These are phyloP conservation scores for Lepas anatifera DNA, from an alignment of 2,888 invertebrate genomes.

Conservation along the genomic window DNA sequence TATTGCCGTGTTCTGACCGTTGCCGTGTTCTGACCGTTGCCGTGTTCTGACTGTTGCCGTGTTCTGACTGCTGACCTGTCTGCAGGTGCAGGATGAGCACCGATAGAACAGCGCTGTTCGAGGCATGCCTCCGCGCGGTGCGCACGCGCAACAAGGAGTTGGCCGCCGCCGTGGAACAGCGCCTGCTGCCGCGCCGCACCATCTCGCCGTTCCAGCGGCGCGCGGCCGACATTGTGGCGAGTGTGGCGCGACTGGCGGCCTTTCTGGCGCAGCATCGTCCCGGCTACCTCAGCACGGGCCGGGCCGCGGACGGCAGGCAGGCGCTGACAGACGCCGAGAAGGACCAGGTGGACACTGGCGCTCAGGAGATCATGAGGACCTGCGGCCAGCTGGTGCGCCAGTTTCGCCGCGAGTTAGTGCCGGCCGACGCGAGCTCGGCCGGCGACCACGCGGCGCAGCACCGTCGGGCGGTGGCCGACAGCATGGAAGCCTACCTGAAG, in stretches of 20 bases:
- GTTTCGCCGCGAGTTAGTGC: conserved; percentile 29
- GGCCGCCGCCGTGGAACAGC: not conserved
- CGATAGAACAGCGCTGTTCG: not conserved
- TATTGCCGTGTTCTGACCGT: too few relatives aligned
- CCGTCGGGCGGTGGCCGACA: conserved; percentile 30
- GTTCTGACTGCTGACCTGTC: too few relatives aligned
- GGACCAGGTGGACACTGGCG: conserved; percentile 36
- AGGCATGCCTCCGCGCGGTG: not conserved
- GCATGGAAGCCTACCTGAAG: conserved; percentile 35
- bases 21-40: too few relatives aligned
- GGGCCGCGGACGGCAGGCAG: not conserved
- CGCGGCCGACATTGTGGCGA: not conserved
- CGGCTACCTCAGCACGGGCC: conserved; percentile 28
- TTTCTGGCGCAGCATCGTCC: not conserved
- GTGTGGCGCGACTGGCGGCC: not conserved
- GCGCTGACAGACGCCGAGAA: conserved; percentile 35
- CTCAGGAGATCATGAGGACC: conserved; percentile 34
- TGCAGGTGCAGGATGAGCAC: too few relatives aligned
- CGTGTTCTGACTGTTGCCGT: too few relatives aligned
- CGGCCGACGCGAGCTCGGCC: not conserved
- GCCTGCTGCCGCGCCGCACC: not conserved
- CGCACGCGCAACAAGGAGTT: not conserved
- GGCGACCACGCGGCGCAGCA: conserved; percentile 33
- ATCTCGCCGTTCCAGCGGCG: not conserved
- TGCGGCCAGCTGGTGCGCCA: conserved; percentile 34